phyloP scores from a whole-genome alignment of 2,888 invertebrate species.

The Pycnomerus fuliginosus region DNA sequence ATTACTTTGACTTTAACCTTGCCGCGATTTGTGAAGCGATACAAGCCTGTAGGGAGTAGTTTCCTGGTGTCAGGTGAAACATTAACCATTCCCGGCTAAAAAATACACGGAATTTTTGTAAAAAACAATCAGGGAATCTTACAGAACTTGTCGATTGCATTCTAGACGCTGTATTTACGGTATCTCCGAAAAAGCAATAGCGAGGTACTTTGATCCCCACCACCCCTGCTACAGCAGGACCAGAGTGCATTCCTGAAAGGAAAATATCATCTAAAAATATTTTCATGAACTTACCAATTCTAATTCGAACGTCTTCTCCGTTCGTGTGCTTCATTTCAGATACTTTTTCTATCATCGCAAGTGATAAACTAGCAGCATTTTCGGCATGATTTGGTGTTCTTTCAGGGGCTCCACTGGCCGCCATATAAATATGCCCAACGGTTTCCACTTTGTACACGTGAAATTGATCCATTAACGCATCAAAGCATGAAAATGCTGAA shows the following conservation, averaged over 20 bases:
- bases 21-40: conserved; percentile 70
- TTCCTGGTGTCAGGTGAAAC: conserved; percentile 73
- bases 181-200: conserved; percentile 88
- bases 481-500: conserved; percentile 79
- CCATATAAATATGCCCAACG: conserved; percentile 86
- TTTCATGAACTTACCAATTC: conserved; percentile 57
- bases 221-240: conserved; percentile 85
- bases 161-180: conserved; percentile 87
- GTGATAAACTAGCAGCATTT: conserved; percentile 72
- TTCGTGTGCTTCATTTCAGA: conserved; percentile 61
- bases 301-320: conserved; percentile 58
- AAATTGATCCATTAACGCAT: conserved; percentile 76
- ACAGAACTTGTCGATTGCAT: conserved; percentile 76
- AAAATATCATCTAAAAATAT: conserved; percentile 4
- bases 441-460: conserved; percentile 91
- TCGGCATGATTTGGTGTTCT: conserved; percentile 69
- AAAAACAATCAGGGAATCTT: conserved; percentile 25
- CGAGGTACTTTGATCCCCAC: conserved; percentile 82
- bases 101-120: conserved; percentile 24
- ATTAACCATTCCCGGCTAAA: conserved; percentile 71
- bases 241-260: conserved; percentile 73
- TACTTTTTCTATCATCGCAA: conserved; percentile 70
- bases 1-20: conserved; percentile 75
- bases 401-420: conserved; percentile 85
- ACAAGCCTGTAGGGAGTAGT: conserved; percentile 65